phyloP scores from a whole-genome alignment of 1,140 invertebrate species.

The Physella acuta region DNA sequence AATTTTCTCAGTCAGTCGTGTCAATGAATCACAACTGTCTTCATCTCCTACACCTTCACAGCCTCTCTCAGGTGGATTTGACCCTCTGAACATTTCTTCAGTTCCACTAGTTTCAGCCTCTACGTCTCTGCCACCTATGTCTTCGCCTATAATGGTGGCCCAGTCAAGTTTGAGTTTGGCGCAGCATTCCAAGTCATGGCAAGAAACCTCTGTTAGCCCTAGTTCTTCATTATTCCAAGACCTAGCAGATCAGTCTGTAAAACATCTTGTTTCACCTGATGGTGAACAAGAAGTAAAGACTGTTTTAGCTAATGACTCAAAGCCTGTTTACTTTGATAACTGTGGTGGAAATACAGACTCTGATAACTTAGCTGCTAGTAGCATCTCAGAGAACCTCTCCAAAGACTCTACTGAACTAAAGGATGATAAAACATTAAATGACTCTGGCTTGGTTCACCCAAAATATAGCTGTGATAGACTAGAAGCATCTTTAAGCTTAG shows the following conservation, averaged over 20 bases:
- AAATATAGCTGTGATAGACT: constrained; percentile 1
- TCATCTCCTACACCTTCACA: constrained; percentile 15
- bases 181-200: neutral
- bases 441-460: no score
- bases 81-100: constrained; percentile 26
- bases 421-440: no score
- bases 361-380: no score
- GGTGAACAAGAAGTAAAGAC: constrained; percentile 22
- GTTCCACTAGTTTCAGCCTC: constrained; percentile 20
- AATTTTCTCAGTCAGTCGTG: constrained; percentile 52
- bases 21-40: constrained; percentile 27
- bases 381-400: no score
- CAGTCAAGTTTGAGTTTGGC: neutral
- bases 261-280: constrained; percentile 21
- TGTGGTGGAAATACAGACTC: no score
- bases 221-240: constrained; percentile 32
- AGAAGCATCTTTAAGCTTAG: neutral
- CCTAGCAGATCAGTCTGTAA: constrained; percentile 28
- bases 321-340: neutral
- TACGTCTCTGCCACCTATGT: neutral
- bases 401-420: no score
- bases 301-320: constrained; percentile 7
- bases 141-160: neutral
- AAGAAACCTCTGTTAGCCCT: constrained; percentile 19
- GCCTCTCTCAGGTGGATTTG: constrained; percentile 18